phyloP scores from a whole-genome alignment of 2,888 invertebrate species.

The Omphaloscelis lunosa region DNA sequence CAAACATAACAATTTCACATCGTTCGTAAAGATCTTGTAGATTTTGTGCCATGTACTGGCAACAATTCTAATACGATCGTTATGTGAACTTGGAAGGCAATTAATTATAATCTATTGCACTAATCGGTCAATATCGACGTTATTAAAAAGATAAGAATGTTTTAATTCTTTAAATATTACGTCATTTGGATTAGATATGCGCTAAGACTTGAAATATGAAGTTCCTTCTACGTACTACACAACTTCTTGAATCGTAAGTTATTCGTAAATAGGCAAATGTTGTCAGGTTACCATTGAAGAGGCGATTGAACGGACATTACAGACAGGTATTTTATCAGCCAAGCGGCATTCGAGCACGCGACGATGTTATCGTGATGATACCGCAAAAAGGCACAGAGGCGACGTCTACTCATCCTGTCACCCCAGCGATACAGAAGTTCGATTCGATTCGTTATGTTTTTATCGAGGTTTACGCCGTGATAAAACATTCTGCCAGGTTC shows the following conservation, averaged over 20 bases:
- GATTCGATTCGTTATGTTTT: conserved; percentile 59
- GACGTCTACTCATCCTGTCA: conserved; percentile 67
- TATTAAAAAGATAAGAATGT: conserved; percentile 56
- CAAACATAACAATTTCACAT: conserved; percentile 27
- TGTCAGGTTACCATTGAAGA: conserved; percentile 56
- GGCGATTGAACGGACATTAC: conserved; percentile 65
- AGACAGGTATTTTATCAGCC: conserved; percentile 78
- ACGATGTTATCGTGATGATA: conserved; percentile 82
- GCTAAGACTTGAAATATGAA: not conserved
- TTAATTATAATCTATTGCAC: conserved; percentile 45
- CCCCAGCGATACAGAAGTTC: conserved; percentile 52
- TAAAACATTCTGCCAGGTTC: conserved; percentile 37
- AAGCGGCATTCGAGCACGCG: conserved; percentile 74
- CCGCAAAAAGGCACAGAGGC: conserved; percentile 73
- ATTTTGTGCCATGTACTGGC: conserved; percentile 10
- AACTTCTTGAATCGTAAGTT: conserved; percentile 18
- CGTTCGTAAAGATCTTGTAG: not conserved
- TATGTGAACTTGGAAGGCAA: conserved; percentile 28
- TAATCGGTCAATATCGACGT: conserved; percentile 54
- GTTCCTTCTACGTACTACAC: not conserved
- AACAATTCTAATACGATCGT: conserved; percentile 22
- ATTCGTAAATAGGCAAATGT: conserved; percentile 48
- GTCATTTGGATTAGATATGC: conserved; percentile 51
- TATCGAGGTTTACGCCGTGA: conserved; percentile 54
- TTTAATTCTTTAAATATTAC: conserved; percentile 40